Conservation (phyloP, 2,888 invertebrate genomes). For the Andrena praecox region DNA sequence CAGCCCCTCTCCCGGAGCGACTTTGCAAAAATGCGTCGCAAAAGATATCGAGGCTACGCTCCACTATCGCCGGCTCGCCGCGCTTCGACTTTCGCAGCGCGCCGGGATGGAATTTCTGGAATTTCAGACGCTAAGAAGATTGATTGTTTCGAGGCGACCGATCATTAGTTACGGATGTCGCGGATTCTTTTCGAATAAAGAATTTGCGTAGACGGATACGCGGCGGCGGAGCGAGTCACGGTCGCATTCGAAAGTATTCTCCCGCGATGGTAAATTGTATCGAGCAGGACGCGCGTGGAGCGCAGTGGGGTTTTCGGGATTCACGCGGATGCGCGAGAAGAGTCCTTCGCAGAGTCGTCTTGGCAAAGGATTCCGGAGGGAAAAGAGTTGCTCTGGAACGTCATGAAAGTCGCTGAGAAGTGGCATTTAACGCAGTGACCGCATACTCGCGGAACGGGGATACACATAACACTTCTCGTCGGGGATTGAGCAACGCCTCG, state of each 20-base stretch:
- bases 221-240: not conserved
- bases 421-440: not conserved
- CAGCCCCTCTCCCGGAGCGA: not conserved
- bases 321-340: not conserved
- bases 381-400: not conserved
- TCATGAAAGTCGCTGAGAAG: not conserved
- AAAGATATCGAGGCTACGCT: no score
- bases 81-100: no score
- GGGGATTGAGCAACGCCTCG: constrained; percentile 5
- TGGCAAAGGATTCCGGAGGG: not conserved
- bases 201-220: not conserved
- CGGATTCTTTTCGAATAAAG: no score
- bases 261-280: not conserved
- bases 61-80: no score
- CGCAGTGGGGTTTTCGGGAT: not conserved
- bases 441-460: not conserved
- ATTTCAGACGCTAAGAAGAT: no score
- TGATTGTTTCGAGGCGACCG: no score
- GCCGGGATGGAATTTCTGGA: no score
- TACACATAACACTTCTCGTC: constrained; percentile 1
- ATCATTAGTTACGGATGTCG: no score
- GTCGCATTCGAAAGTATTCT: not conserved
- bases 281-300: not conserved
- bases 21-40: not conserved
- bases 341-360: not conserved